Evolutionary conservation across 2,113 vertebrate genomes (phyloP), one percentile per base, ranked within the genome.

Genomic region (Sinosuthora webbiana): DNA sequence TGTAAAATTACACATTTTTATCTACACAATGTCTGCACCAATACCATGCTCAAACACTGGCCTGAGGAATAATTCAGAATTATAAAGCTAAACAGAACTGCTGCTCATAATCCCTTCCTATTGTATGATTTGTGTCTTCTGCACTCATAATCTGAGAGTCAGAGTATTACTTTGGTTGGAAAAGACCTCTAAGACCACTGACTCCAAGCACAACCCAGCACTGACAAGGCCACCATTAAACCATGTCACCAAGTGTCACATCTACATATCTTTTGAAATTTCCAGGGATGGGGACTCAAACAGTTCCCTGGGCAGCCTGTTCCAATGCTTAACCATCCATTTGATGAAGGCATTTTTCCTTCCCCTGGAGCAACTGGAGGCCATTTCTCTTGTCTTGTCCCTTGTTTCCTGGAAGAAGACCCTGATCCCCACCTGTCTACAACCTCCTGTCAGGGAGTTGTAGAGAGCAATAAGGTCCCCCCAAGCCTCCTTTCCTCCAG

Each of bases 381-480:
- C 21, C 3, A 30, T 23, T 59, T 67, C n/a, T 35, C 39, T 31
- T 30, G 2, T 41, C 24, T 30, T 65, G 10, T 35, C n/a, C 15
- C 39, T 31, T n/a, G 39, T 52, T 31, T 59, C 21, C 24, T 30
- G 17, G 39, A 55, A 59, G 28, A 20, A 59, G 15, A 33, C 23
- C 15, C 11, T 2, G 5, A 39, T 45, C 13, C 11, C 15, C 23
- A 45, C 28, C 39, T 59, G 9, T 3, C 11, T 14, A 25, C 24
- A 59, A 1, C 24, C 52, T 59, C 30, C 20, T 35, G 8, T 47
- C 52, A 67, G 11, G 33, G 7, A 35, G 10, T 0, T 65, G 7
- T 3, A 22, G 24, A 20, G 27, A 52, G 16, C 13, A 1, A 1
- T 6, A 13, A 70, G 11, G 37, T 22, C 4, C 6, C 14, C 20